Evolutionary conservation across 2,888 invertebrate genomes (phyloP), one percentile per base, ranked within the genome.

Genomic region (Tenodera sinensis): DNA sequence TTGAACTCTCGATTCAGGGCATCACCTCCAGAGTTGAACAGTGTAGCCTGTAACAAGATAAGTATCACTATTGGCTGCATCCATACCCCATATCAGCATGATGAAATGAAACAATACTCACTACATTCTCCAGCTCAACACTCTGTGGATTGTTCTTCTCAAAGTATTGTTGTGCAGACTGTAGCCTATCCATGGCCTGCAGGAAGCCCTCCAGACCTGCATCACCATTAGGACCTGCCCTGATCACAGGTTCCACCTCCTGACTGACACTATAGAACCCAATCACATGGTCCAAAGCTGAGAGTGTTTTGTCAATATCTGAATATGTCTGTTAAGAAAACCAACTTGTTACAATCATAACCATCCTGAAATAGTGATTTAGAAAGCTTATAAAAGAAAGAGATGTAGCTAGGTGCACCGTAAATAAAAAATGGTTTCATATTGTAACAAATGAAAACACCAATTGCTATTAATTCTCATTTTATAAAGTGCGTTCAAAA

Each of bases 201-300:
- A 95, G 92, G 91, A 94, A 95, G 81, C 93, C 92, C 28, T 94
- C 94, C 34, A 95, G 92, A 25, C 93, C 92, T 2, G 93, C 91
- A 28, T 93, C 93, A 0, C 95, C 93, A 34, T 95, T 95, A 0
- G 97, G 98, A 12, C 98, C 98, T 90, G 96, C 96, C 91, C 97
- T 96, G 47, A 99, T 97, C 6, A 97, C 95, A 91, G 96, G 96
- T 90, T 98, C 98, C 8, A 98, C 97, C 92, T 98, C 98, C 92
- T 98, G 96, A 0, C 98, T 97, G 54, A 99, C 98, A 94, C 98
- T 98, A 93, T 99, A 99, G 93, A 97, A 99, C 88, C 98, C 97
- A 82, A 99, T 97, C 0, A 99, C 99, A 93, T 97, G 97, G 92
- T 99, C 99, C 91, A 99, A 93, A 28, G 97, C 96, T 90, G 96